Base-by-base conservation (phyloP, 2,797 vertebrate species). In the Aulostomus chinensis region DNA sequence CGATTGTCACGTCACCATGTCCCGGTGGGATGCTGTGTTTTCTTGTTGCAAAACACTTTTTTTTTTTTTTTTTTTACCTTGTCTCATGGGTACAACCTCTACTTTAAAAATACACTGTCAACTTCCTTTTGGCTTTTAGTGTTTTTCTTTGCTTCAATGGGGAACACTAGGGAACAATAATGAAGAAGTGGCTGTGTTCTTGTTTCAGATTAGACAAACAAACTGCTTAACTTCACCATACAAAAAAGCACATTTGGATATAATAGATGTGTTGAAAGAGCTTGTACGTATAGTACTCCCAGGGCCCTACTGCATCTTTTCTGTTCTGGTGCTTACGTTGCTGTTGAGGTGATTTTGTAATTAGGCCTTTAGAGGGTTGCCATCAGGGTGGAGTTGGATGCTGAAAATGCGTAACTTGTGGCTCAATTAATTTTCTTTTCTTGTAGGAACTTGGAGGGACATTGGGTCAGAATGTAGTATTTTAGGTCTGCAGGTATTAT, bases 341-440 rank as follows among this genome's bases (percentile, higher is more conserved):
- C 46, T 38, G 22, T 29, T 41, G 56, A 50, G 45, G 37, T 47
- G 48, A 66, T 68, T 49, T 60, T 52, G 36, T 71, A 82, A 72
- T 81, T 77, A 68, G 40, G 64, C 32, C 33, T 58, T 7, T 37
- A 55, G 51, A 24, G 26, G 39, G 64, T 83, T 82, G 64, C 80
- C 53, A 62, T 69, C 9, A 9, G 24, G 24, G 9, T 25, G 24
- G 9, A 25, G 6, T 25, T 9, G 9, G 6, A 25, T 25, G 9
- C 4, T 25, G 24, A 25, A 25, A 25, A 25, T 25, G 6, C 6
- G 24, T 25, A 2, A 1, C 9, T 9, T 25, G 24, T 25, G 24
- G 24, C 24, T 25, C 9, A 9, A 25, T 25, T 6, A 25, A 9
- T 25, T 25, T 25, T 25, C 9, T n/a, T n/a, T n/a, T n/a, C n/a